Evolutionary conservation across 2,113 vertebrate genomes (phyloP).

Genomic region (Chloropsis hardwickii): DNA sequence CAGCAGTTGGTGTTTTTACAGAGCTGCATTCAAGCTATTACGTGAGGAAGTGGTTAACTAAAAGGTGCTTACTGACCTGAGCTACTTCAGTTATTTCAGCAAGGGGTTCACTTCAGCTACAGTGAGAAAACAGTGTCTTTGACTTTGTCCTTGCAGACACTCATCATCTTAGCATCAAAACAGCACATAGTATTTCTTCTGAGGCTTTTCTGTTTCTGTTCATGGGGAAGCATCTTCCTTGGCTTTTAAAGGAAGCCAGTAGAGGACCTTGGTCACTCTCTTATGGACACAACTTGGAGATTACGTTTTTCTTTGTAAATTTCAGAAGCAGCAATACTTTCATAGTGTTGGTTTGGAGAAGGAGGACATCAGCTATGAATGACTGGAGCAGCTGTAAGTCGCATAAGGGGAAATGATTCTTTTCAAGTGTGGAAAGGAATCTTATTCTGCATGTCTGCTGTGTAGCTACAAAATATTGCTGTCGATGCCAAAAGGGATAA

Average conservation of each 20-base stretch:
- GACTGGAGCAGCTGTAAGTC: constrained; percentile 58
- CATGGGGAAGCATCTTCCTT: background rate
- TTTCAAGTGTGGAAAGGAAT: constrained; percentile 20
- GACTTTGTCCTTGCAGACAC: background rate
- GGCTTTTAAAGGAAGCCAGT: constrained; percentile 3
- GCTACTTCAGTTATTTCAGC: background rate
- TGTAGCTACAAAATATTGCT: constrained; percentile 63
- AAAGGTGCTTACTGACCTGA: background rate
- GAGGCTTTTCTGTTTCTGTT: background rate
- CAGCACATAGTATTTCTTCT: background rate
- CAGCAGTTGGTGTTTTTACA: background rate
- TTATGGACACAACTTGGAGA: constrained; percentile 31
- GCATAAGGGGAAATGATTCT: constrained; percentile 66
- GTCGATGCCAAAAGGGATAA: constrained; percentile 49
- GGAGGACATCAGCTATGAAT: constrained; percentile 59
- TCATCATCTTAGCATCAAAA: background rate
- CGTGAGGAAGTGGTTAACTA: background rate
- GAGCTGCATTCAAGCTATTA: background rate
- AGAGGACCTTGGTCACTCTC: background rate
- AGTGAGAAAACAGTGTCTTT: background rate
- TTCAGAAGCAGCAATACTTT: constrained; percentile 38
- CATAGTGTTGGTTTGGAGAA: background rate
- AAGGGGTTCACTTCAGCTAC: background rate
- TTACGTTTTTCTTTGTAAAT: constrained; percentile 24
- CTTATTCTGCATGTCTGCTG: constrained; percentile 48